Percentiles rank a stretch among this genome's conserved stretches.
Conservation (phyloP, 1,140 invertebrate species). For the Drosophila triauraria region DNA sequence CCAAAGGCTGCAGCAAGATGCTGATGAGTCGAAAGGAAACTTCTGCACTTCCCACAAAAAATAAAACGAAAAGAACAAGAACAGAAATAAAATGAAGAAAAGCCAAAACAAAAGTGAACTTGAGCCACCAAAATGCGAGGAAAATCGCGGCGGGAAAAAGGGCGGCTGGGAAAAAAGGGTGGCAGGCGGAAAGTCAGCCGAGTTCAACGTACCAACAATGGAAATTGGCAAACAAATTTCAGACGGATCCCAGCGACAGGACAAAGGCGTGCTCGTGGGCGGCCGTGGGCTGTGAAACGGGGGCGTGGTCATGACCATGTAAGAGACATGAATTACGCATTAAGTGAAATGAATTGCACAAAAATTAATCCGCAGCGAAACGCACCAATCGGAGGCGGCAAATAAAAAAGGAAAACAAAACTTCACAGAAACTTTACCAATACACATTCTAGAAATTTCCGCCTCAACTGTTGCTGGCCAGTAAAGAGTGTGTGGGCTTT, state of each 20-base stretch:
- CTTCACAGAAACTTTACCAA: conserved; percentile 23
- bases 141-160: conserved; percentile 10
- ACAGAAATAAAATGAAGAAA: conserved; percentile 8
- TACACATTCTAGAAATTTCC: conserved; percentile 52
- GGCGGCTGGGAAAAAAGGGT: conserved; percentile 1
- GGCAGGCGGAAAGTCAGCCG: conserved; percentile 28
- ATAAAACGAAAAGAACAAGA: neutral
- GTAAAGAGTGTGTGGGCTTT: conserved; percentile 13
- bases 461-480: conserved; percentile 62
- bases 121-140: conserved; percentile 44
- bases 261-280: conserved; percentile 30
- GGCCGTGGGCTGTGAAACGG: neutral
- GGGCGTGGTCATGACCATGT: conserved; percentile 36
- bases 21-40: conserved; percentile 24
- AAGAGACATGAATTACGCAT: conserved; percentile 62
- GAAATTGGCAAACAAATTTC: conserved; percentile 62
- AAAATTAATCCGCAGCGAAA: conserved; percentile 44
- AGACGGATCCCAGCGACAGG: conserved; percentile 50
- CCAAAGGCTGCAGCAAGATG: conserved; percentile 28
- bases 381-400: conserved; percentile 12
- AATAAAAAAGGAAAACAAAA: conserved; percentile 22
- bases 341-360: conserved; percentile 76
- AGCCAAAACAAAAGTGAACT: conserved; percentile 42
- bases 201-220: conserved; percentile 54
- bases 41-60: conserved; percentile 17